Percentiles rank a stretch among this genome's conserved stretches.
Evolutionary conservation across 2,888 invertebrate species (phyloP).

Genomic region (Xanthorhoe spadicearia): DNA sequence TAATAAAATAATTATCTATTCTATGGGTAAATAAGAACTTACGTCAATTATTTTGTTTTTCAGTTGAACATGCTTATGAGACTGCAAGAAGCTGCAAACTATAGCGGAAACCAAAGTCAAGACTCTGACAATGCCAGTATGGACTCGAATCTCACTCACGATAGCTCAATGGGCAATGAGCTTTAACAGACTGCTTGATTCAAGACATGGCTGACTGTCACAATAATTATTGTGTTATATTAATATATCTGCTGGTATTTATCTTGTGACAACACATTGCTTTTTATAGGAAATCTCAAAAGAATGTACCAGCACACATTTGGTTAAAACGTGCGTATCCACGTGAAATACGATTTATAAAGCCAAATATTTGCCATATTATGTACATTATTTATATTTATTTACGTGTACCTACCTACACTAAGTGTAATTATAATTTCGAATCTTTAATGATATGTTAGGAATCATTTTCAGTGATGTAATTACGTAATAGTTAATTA

Average conservation of each 20-base stretch:
- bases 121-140: slow-evolving; percentile 95
- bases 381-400: slow-evolving; percentile 78
- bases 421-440: slow-evolving; percentile 65
- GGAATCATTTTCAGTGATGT: slow-evolving; percentile 42
- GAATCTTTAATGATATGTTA: slow-evolving; percentile 48
- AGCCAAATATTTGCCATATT: slow-evolving; percentile 83
- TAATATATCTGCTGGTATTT: slow-evolving; percentile 27
- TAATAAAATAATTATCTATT: no score
- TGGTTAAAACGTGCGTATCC: slow-evolving; percentile 45
- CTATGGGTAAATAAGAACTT: no score
- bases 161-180: slow-evolving; percentile 86
- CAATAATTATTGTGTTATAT: slow-evolving; percentile 23
- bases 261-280: slow-evolving; percentile 28
- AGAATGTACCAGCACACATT: slow-evolving; percentile 36
- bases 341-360: slow-evolving; percentile 68
- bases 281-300: slow-evolving; percentile 31
- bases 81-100: slow-evolving; percentile 97
- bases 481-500: slow-evolving; percentile 36
- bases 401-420: slow-evolving; percentile 60
- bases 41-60: slow-evolving; percentile 3
- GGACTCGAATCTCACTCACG: slow-evolving; percentile 91
- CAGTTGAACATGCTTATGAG: slow-evolving; percentile 98
- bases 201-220: slow-evolving; percentile 9
- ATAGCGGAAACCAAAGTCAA: slow-evolving; percentile 95
- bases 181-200: slow-evolving; percentile 55